Evolutionary conservation across 2,113 vertebrate species (phyloP).

Genomic region (Craseonycteris thonglongyai): DNA sequence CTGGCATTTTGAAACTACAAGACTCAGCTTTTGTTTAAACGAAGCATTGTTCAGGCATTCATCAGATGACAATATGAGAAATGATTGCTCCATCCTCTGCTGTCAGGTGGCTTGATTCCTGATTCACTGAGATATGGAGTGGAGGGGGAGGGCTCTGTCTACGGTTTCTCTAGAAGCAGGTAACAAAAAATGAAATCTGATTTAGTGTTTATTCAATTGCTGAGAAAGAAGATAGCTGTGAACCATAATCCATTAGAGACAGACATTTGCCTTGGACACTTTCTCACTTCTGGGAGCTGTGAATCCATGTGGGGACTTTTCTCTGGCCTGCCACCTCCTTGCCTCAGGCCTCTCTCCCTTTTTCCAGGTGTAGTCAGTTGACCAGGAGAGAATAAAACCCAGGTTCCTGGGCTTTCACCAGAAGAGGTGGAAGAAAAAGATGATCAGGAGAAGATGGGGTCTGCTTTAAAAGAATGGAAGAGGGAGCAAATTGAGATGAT

Average conservation of each 20-base stretch:
- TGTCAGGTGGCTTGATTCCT: conserved; percentile 37
- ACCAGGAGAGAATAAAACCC: not conserved
- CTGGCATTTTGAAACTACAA: conserved; percentile 5
- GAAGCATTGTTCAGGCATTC: conserved; percentile 55
- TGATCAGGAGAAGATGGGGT: not conserved
- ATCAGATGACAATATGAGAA: conserved; percentile 47
- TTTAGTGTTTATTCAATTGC: conserved; percentile 54
- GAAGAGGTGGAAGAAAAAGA: not conserved
- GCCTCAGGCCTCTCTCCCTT: not conserved
- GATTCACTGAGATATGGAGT: not conserved
- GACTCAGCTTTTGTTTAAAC: conserved; percentile 28
- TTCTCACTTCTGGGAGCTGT: not conserved
- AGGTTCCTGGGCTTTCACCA: not conserved
- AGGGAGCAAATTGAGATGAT: not conserved
- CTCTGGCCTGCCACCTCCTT: not conserved
- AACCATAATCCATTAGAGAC: conserved; percentile 12
- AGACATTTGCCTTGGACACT: not conserved
- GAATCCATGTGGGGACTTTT: not conserved
- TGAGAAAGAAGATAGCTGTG: conserved; percentile 29
- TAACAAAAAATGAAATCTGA: conserved; percentile 46
- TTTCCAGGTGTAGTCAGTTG: too few species aligned
- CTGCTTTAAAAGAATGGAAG: not conserved
- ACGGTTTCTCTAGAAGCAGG: conserved; percentile 35
- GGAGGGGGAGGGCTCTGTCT: not conserved
- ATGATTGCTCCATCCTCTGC: conserved; percentile 37